Conservation (phyloP, 2,797 vertebrate species). For the Tinamus major region DNA sequence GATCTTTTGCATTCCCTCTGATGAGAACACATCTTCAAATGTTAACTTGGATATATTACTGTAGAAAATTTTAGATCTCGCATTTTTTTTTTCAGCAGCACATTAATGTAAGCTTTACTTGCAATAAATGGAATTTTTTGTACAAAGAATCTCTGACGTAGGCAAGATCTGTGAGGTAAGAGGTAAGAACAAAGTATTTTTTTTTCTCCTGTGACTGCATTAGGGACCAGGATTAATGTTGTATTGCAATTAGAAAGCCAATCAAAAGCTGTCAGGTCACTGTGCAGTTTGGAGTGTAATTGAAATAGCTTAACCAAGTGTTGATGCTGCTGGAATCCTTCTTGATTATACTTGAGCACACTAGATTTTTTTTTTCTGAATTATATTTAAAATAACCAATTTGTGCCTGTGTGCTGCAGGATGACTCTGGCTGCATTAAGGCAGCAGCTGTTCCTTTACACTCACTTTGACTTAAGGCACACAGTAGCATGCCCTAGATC, state of each 20-base stretch:
- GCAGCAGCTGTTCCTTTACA: not conserved
- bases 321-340: not conserved
- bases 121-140: not conserved
- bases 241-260: slow-evolving; percentile 4
- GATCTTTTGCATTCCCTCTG: not conserved
- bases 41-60: not conserved
- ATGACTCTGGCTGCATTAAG: not conserved
- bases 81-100: not conserved
- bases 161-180: not conserved
- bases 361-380: not conserved
- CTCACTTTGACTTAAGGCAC: not conserved
- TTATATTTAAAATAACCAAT: not conserved
- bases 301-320: not conserved
- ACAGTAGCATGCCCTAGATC: not conserved
- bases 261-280: not conserved
- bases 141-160: not conserved
- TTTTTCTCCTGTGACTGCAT: not conserved
- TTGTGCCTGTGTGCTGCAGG: not conserved
- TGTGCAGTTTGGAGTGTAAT: not conserved
- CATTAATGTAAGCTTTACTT: not conserved
- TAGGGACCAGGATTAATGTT: not conserved
- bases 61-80: not conserved
- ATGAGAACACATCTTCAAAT: not conserved
- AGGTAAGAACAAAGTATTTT: not conserved
- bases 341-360: not conserved